Evolutionary conservation across 2,113 vertebrate genomes (phyloP).

Genomic region (Hylia prasina): DNA sequence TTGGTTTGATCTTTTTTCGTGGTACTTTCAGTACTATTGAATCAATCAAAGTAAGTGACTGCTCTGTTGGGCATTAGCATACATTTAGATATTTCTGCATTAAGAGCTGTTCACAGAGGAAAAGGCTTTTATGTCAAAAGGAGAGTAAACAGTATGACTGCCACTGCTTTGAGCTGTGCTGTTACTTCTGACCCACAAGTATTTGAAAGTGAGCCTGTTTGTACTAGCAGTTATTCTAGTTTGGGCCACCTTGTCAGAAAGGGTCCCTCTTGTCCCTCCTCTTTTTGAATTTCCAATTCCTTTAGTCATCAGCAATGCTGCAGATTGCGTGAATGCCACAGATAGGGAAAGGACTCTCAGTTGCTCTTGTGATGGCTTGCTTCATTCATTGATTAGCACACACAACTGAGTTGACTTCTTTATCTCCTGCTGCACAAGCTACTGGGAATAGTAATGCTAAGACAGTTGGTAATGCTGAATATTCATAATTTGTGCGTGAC

Average conservation of each 20-base stretch:
- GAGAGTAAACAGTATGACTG: conserved; percentile 60
- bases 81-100: conserved; percentile 63
- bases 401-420: background rate
- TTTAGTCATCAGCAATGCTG: background rate
- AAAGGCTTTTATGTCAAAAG: conserved; percentile 66
- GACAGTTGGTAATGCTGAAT: background rate
- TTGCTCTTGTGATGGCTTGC: background rate
- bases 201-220: conserved; percentile 55
- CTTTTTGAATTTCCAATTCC: background rate
- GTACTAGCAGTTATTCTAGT: conserved; percentile 34
- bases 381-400: background rate
- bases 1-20: conserved; percentile 61
- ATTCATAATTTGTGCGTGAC: background rate
- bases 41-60: conserved; percentile 70
- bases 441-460: background rate
- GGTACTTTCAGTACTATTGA: conserved; percentile 56
- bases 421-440: background rate
- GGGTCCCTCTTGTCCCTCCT: background rate
- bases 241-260: background rate
- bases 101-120: conserved; percentile 52
- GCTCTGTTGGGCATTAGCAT: conserved; percentile 66
- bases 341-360: background rate
- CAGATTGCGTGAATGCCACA: background rate
- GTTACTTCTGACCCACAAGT: conserved; percentile 38
- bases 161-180: conserved; percentile 57